Base-by-base conservation (phyloP, 2,797 vertebrate genomes). In the Darevskia nairensis region DNA sequence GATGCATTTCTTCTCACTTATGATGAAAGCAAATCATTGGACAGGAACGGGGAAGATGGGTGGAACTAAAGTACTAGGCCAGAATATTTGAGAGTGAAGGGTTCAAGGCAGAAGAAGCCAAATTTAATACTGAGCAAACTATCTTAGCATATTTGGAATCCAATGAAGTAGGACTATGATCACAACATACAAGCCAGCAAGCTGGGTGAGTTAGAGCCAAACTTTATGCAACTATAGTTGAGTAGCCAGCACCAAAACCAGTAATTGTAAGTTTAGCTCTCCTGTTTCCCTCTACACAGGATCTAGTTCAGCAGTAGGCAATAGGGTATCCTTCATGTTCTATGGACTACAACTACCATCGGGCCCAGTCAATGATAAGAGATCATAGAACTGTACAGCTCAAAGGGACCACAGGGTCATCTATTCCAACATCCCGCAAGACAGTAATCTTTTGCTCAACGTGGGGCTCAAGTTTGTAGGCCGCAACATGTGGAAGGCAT, bases 41-140 rank as follows among this genome's bases (percentile, higher is more conserved):
- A 81, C 86, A 90, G 89, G 91, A 86, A 83, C n/a, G 86, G 89
- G 89, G 88, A 90, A 90, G 78, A 79, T 76, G 87, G 91, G 90
- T 94, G 80, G 86, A 32, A 92, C 92, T 87, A 87, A 13, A 39
- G 88, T 9, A 86, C 82, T 91, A 93, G 66, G 55, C 87, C 91
- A 93, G 89, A 88, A 91, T 93, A 72, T 80, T 89, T 85, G 77
- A 80, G 93, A 82, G 66, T 82, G 44, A 71, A 69, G 15, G 89
- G 80, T 68, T 95, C 91, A 92, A 77, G 82, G 79, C 74, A 85
- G 89, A 93, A 89, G 69, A 39, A 92, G 92, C 90, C 86, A 90
- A 90, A 90, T 92, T 81, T 88, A 91, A 94, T 75, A 61, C 78
- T 80, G 39, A 66, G 68, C 61, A 91, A 91, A 41, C 50, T 93